phyloP scores from a whole-genome alignment of 2,797 vertebrate genomes.

The Dipus sagitta region DNA sequence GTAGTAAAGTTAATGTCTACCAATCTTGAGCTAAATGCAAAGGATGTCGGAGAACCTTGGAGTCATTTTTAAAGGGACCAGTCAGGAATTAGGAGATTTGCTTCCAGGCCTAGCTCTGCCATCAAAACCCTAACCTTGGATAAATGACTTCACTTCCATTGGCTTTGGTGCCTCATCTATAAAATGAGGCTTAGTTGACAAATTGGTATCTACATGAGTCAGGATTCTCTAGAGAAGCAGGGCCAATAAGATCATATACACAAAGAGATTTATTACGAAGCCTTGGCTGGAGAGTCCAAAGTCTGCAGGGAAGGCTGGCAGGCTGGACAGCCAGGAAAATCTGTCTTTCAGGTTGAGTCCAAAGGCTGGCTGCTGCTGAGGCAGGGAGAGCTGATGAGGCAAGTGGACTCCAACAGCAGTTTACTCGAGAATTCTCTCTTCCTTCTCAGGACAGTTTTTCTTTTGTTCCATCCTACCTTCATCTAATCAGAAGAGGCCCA shows the following conservation, averaged over 20 bases:
- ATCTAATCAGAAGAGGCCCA: not conserved
- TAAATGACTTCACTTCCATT: not conserved
- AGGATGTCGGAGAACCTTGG: not conserved
- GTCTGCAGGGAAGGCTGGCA: not conserved
- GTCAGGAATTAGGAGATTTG: not conserved
- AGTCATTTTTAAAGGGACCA: conserved; percentile 23
- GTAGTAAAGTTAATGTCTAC: not conserved
- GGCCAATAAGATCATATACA: not conserved
- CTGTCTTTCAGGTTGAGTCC: not conserved
- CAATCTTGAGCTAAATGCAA: not conserved
- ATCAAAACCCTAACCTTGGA: conserved; percentile 6
- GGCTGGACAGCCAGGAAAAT: not conserved
- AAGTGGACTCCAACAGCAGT: not conserved
- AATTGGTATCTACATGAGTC: not conserved
- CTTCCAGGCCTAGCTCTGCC: not conserved
- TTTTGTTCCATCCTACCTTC: not conserved
- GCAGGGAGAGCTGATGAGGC: not conserved
- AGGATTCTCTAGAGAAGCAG: not conserved
- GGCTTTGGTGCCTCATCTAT: not conserved
- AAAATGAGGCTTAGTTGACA: conserved; percentile 8
- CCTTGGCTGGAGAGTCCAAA: not conserved
- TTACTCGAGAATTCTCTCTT: not conserved
- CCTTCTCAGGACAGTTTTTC: not conserved
- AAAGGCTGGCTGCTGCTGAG: not conserved
- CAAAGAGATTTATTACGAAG: not conserved